These are phyloP conservation scores for Ailurus styani DNA, from an alignment of 2,113 vertebrate genomes.

Conservation along the genomic window DNA sequence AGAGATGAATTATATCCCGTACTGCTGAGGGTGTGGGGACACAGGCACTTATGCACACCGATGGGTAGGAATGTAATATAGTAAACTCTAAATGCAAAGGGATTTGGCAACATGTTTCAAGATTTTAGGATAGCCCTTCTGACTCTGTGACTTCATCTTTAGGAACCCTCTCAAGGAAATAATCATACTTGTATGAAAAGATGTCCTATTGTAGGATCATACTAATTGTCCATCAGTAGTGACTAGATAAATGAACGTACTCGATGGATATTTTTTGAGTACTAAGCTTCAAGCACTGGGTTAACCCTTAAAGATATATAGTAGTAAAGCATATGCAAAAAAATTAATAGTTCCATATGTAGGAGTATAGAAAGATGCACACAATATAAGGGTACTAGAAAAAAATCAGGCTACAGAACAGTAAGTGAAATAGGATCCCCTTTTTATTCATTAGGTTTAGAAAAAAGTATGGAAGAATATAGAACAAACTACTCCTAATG, in stretches of 20 bases:
- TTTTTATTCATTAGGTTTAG: neutral
- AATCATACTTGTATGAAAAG: neutral
- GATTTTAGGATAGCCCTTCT: neutral
- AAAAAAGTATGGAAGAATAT: neutral
- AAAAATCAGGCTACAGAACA: neutral
- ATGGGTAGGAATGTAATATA: neutral
- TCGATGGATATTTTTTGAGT: neutral
- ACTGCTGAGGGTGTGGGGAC: neutral
- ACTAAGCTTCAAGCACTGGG: neutral
- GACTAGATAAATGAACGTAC: neutral
- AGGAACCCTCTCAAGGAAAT: neutral
- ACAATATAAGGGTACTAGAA: neutral
- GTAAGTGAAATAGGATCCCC: neutral
- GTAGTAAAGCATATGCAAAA: neutral
- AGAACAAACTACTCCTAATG: neutral
- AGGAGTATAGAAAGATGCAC: neutral
- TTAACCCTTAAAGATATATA: neutral
- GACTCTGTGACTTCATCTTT: neutral
- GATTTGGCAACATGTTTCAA: neutral
- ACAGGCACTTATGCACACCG: neutral
- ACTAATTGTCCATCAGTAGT: neutral
- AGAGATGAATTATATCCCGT: neutral
- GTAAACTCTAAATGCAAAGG: neutral
- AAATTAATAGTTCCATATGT: neutral
- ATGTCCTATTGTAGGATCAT: neutral